These are phyloP conservation scores for Uria aalge DNA, from an alignment of 2,113 vertebrate species.

Conservation along the genomic window DNA sequence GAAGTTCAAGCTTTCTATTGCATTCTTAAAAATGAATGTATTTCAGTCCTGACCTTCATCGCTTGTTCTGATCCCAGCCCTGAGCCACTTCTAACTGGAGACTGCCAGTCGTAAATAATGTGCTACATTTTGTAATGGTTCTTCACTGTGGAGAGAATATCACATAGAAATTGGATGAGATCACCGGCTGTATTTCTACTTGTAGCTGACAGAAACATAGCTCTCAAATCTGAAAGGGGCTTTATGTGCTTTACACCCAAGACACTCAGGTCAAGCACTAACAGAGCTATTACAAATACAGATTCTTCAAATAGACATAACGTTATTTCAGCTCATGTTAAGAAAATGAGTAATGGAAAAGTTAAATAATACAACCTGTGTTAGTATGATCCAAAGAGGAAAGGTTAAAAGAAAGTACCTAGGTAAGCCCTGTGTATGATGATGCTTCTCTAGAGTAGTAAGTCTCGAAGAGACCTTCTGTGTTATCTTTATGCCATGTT, in stretches of 20 bases:
- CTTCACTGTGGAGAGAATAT: neutral
- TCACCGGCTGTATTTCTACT: neutral
- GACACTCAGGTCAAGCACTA: neutral
- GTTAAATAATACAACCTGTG: neutral
- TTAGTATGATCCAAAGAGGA: neutral
- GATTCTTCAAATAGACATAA: neutral
- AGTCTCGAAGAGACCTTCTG: neutral
- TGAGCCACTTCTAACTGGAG: neutral
- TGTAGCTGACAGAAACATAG: neutral
- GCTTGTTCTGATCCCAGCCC: neutral
- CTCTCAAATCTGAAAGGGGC: neutral
- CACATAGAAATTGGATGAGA: neutral
- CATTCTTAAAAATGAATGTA: neutral
- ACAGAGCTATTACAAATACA: neutral
- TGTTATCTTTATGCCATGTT: neutral
- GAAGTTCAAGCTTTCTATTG: neutral
- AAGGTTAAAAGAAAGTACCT: neutral
- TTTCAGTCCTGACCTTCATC: constrained; percentile 22
- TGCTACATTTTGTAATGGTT: constrained; percentile 10
- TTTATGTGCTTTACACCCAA: neutral
- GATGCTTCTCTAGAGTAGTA: neutral
- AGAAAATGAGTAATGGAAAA: neutral
- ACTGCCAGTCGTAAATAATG: neutral
- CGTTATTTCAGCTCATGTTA: neutral
- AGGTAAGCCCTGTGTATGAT: neutral